A percentile compares a stretch with the other conserved stretches of the same genome.
Evolutionary conservation across 2,888 invertebrate species (phyloP).

Genomic region (Falcaria lacertinaria): DNA sequence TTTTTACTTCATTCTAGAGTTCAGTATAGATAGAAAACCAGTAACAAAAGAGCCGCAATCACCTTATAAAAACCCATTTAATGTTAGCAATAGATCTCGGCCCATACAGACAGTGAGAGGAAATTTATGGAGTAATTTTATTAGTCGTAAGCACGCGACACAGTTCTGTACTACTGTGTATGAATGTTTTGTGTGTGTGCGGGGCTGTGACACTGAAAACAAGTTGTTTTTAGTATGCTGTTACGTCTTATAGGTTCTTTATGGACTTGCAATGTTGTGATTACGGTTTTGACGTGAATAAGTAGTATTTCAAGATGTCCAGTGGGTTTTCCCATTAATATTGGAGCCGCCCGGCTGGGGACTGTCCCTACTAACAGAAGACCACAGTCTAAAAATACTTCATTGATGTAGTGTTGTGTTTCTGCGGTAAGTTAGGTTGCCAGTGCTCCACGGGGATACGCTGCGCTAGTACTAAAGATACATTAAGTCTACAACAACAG

Average conservation of each 20-base stretch:
- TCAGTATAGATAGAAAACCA: background rate
- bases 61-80: conserved; percentile 1
- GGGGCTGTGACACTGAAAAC: conserved; percentile 17
- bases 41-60: background rate
- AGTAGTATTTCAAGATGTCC: no score
- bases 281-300: background rate
- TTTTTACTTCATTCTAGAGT: background rate
- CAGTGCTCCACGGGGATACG: no score
- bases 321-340: no score
- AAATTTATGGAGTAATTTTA: background rate
- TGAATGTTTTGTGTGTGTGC: conserved; percentile 7
- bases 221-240: conserved; percentile 17
- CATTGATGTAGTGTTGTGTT: no score
- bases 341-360: no score
- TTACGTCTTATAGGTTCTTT: conserved; percentile 12
- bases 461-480: no score
- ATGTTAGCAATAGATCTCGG: background rate
- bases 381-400: no score
- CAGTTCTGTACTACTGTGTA: background rate
- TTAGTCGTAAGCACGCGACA: background rate
- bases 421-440: no score
- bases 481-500: no score
- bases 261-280: background rate
- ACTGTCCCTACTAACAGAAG: no score
- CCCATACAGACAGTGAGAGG: background rate